phyloP scores from a whole-genome alignment of 2,797 vertebrate species.

The Momotus momota region DNA sequence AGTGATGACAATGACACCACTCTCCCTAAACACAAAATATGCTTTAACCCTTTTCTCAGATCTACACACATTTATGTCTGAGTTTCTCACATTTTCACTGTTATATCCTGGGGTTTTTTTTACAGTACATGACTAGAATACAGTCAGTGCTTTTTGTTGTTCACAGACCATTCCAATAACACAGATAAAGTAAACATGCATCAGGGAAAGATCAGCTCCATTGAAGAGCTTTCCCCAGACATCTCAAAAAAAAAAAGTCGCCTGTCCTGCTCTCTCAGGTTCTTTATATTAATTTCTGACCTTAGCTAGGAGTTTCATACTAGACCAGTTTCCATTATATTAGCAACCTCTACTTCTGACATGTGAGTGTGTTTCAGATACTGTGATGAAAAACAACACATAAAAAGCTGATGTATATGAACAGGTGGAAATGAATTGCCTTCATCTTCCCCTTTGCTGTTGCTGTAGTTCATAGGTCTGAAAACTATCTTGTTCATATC shows the following conservation, averaged over 20 bases:
- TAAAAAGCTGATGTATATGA: neutral
- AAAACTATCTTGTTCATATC: neutral
- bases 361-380: neutral
- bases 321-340: neutral
- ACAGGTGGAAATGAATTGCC: neutral
- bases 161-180: neutral
- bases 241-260: neutral
- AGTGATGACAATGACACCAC: neutral
- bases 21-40: neutral
- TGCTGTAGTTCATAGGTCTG: neutral
- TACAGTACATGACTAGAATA: neutral
- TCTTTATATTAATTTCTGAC: neutral
- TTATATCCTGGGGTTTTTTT: neutral
- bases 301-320: neutral
- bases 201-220: neutral
- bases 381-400: accelerated
- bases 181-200: neutral
- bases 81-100: neutral
- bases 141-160: neutral
- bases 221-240: neutral
- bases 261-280: neutral
- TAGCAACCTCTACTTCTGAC: neutral
- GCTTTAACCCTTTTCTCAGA: neutral
- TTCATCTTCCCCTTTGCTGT: neutral
- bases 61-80: neutral